Percentiles rank a stretch among this genome's conserved stretches.
phyloP scores from a whole-genome alignment of 2,888 invertebrate species.

The Parasteatoda lunata region DNA sequence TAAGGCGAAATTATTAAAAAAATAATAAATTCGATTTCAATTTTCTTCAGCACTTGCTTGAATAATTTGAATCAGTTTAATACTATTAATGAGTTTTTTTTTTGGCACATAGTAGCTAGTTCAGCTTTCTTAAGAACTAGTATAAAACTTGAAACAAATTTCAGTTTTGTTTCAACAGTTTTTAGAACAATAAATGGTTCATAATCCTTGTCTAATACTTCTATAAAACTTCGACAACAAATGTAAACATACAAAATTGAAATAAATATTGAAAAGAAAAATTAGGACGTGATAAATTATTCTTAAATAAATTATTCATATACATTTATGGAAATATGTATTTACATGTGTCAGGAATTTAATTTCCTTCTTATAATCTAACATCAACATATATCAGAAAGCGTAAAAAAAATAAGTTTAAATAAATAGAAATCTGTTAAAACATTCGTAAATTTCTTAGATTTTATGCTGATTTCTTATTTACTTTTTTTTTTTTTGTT shows the following conservation, averaged over 20 bases:
- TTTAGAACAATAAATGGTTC: constrained; percentile 19
- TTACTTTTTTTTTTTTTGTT: constrained; percentile 41
- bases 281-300: constrained; percentile 6
- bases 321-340: constrained; percentile 54
- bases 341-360: constrained; percentile 58
- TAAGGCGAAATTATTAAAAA: too few relatives aligned
- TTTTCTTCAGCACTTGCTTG: too few relatives aligned
- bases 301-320: constrained; percentile 30
- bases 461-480: neutral
- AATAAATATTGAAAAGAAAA: neutral
- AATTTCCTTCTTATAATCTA: constrained; percentile 28
- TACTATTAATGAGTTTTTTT: neutral
- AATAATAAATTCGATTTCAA: too few relatives aligned
- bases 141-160: neutral
- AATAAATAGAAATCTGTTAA: constrained; percentile 32
- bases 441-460: constrained; percentile 29
- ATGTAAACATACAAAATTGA: constrained; percentile 35
- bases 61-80: too few relatives aligned
- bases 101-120: neutral
- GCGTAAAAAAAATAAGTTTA: constrained; percentile 43
- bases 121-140: neutral
- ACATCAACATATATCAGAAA: constrained; percentile 40
- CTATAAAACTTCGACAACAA: constrained; percentile 39
- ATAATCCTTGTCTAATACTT: constrained; percentile 23
- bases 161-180: neutral